Base-by-base conservation (phyloP, 2,113 vertebrate genomes). In the Zingel zingel region DNA sequence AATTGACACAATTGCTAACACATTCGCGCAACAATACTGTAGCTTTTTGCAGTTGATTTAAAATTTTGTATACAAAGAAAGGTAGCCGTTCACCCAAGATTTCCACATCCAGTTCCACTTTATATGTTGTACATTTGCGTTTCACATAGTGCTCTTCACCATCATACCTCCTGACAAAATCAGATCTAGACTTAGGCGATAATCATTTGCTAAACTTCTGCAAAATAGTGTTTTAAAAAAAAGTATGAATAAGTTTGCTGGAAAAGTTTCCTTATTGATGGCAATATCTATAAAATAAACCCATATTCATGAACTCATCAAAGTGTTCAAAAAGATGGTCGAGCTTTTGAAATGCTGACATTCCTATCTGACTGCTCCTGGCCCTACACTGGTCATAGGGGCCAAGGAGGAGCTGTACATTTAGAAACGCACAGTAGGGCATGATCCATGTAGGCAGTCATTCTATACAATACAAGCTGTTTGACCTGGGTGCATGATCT, bases 291-390 rank as follows among this genome's bases (percentile, higher is more conserved):
- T 33, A 33, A 33, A 33, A 33, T 33, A 6, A 33, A 33, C 33
- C 33, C 33, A 33, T 33, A 33, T 33, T 33, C 33, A 33, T 33
- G 6, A 33, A 33, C 33, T 33, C 33, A 33, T 33, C 33, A 33
- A 33, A 33, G 33, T 6, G 33, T 6, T 5, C 5, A 33, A 33
- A 33, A 33, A 45, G 13, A 65, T 53, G 25, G 18, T 30, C 65
- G 58, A 77, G 19, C 7, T 61, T 53, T 47, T 50, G 33, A 83
- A 68, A 78, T 73, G 64, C 73, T 36, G 57, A 65, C 59, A n/a
- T 61, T 74, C 23, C 21, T 53, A 7, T 58, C 53, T 74, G 12
- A 1, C 4, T 54, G 68, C 59, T 5, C 15, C 11, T 13, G 15
- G 68, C 21, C 2, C 1, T 70, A 5, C 3, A 57, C 39, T 5